Base-by-base conservation (phyloP, 2,888 invertebrate species). In the Coleophora flavipennella region DNA sequence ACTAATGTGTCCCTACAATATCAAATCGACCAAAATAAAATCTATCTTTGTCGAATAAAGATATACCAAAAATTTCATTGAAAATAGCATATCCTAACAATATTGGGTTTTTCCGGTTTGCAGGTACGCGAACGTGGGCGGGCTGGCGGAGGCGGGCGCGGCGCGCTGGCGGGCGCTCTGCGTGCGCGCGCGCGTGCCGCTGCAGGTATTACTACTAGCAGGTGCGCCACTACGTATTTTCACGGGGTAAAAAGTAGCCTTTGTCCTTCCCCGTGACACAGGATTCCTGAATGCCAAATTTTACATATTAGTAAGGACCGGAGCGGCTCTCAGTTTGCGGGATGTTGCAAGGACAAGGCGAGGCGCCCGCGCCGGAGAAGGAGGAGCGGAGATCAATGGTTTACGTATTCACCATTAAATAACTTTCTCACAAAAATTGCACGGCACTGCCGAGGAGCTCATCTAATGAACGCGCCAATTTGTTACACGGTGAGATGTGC, bases 111-210 rank as follows among this genome's bases (percentile, higher is more conserved):
- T n/a, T n/a, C n/a, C n/a, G n/a, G 20, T 20, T 20, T 20, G 6
- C 20, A 20, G 20, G 20, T 20, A 29, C 9, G 29, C 29, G 29
- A 11, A 2, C 2, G 29, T 11, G 29, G 29, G 1, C 8, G 29
- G 10, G n/a, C 9, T 10, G 29, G 38, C 55, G 59, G 44, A 42
- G 51, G 25, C 53, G 32, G 43, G 45, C 34, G 36, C 41, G 35
- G 46, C 38, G 45, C 42, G 48, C 45, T 53, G 41, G 43, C 49
- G 44, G 29, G 4, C 29, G n/a, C 42, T 37, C 59, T 42, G 43
- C 48, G 44, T 3, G 10, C 29, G n/a, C 42, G 39, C 60, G 47
- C 61, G 59, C 3, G 51, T 58, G 58, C 43, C 62, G 58, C 51
- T 62, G 59, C 52, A 62, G 56, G 48, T 57, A 27, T 27, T 27